A percentile compares a stretch with the other conserved stretches of the same genome.
Conservation (phyloP, 2,888 invertebrate species). For the Ophion obscuratus region DNA sequence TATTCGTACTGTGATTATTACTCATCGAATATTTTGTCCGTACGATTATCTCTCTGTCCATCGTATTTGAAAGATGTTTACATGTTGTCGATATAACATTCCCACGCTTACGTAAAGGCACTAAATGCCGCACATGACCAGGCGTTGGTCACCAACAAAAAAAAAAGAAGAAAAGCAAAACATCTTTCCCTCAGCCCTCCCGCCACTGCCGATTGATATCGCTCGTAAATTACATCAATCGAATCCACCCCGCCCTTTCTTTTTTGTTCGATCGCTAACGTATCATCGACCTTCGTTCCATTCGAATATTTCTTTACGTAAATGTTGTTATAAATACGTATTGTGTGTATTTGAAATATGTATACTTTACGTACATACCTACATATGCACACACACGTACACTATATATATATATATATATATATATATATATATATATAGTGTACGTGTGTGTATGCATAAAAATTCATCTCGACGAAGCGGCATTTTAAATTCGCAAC, state of each 20-base stretch:
- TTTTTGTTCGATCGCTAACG: conserved; percentile 38
- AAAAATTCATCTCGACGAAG: background rate
- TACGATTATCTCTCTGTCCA: conserved; percentile 78
- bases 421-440: background rate
- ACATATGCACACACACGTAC: no score
- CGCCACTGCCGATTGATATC: conserved; percentile 58
- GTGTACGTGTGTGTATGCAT: background rate
- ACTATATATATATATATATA: background rate
- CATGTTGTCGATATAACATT: conserved; percentile 84
- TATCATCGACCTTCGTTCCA: conserved; percentile 47
- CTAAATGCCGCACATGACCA: conserved; percentile 83
- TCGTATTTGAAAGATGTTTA: conserved; percentile 77
- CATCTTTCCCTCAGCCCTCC: conserved; percentile 48
- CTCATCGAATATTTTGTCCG: conserved; percentile 23
- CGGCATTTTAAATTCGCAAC: conserved; percentile 9
- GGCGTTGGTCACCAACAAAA: conserved; percentile 76
- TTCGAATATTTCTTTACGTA: conserved; percentile 51
- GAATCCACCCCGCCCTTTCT: background rate
- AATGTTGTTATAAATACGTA: conserved; percentile 16
- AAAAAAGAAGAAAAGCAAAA: conserved; percentile 64
- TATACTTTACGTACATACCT: background rate
- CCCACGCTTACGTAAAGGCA: conserved; percentile 84
- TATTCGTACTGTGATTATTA: background rate
- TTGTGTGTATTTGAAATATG: conserved; percentile 14
- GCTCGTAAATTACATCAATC: conserved; percentile 60